phyloP scores from a whole-genome alignment of 2,888 invertebrate species.

The Brachyptera putata region DNA sequence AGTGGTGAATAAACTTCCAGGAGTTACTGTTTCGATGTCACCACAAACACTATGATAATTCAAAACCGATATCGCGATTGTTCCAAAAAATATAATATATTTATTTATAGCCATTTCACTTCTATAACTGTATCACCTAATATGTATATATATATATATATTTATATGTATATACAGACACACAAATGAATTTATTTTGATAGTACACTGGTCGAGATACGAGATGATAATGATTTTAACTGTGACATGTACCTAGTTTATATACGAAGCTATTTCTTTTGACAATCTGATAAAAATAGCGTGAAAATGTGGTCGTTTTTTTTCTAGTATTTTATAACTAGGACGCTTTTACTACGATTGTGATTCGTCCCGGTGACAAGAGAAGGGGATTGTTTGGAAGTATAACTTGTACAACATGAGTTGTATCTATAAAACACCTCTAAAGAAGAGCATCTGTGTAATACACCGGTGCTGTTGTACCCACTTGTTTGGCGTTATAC shows the following conservation, averaged over 20 bases:
- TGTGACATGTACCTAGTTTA: background rate
- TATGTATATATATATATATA: no score
- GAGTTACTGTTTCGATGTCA: slow-evolving; percentile 2
- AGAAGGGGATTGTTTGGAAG: background rate
- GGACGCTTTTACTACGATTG: slow-evolving; percentile 7
- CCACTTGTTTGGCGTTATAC: no score
- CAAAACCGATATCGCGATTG: background rate
- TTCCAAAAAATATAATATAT: no score
- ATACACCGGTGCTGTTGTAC: no score
- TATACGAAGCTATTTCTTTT: slow-evolving; percentile 2
- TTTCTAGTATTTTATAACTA: background rate
- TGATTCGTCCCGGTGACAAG: background rate
- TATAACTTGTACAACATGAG: no score
- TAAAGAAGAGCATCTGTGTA: no score
- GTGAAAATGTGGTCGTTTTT: slow-evolving; percentile 19
- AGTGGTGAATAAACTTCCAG: background rate
- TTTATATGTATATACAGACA: no score
- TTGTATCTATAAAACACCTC: no score
- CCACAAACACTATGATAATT: background rate
- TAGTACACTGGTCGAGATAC: background rate
- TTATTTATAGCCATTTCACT: no score
- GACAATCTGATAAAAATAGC: slow-evolving; percentile 2
- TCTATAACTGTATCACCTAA: no score
- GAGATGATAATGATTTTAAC: background rate
- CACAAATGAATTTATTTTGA: background rate